These are phyloP conservation scores for Hemicordylus capensis DNA, from an alignment of 2,113 vertebrate genomes.

Conservation along the genomic window DNA sequence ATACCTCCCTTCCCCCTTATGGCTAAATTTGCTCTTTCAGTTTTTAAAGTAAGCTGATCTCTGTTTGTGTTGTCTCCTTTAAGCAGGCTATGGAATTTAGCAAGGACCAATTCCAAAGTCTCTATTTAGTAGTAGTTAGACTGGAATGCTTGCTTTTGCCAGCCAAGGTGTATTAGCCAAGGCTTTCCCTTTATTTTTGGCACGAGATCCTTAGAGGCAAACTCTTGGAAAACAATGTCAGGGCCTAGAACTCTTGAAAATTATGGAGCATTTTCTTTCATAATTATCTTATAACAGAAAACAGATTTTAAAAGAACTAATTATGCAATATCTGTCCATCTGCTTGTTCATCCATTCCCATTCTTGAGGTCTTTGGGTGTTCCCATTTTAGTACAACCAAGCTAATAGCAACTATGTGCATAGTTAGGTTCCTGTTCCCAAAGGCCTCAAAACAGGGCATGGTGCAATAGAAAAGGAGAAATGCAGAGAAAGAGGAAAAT, in stretches of 20 bases:
- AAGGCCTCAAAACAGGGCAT: neutral
- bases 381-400: too few relatives aligned
- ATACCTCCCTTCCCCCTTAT: neutral
- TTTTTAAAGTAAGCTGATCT: neutral
- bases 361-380: neutral
- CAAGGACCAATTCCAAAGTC: neutral
- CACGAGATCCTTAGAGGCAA: neutral
- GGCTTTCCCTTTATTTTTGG: neutral
- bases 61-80: neutral
- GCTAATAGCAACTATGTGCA: neutral
- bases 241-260: neutral
- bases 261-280: constrained; percentile 5
- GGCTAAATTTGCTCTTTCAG: neutral
- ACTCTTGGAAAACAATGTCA: constrained; percentile 1
- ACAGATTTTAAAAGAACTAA: neutral
- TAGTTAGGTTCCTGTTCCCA: neutral
- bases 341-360: neutral
- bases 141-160: constrained; percentile 18
- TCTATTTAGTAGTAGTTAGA: constrained; percentile 26
- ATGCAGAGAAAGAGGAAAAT: neutral
- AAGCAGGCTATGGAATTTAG: neutral
- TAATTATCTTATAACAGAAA: neutral
- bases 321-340: neutral
- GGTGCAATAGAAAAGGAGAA: too few relatives aligned
- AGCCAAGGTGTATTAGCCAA: neutral